Evolutionary conservation across 1,140 invertebrate species (phyloP).

Genomic region (Cherax quadricarinatus): DNA sequence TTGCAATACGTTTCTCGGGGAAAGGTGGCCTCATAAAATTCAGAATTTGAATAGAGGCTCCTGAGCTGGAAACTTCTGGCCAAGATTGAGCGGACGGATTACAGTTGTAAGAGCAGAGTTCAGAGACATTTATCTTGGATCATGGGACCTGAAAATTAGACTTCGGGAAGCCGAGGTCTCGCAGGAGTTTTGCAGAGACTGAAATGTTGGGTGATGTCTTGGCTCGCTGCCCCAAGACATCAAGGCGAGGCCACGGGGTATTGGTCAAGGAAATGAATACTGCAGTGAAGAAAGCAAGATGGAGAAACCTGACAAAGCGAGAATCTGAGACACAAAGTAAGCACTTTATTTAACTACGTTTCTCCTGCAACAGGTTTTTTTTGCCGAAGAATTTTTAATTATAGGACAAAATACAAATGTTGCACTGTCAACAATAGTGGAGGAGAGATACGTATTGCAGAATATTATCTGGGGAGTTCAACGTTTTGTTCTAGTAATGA

Average conservation of each 20-base stretch:
- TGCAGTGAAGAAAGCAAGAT: no score
- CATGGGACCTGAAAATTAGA: constrained; percentile 9
- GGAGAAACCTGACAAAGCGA: no score
- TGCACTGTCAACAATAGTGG: no score
- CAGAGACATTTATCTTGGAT: neutral
- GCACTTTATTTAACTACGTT: no score
- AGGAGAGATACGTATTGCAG: no score
- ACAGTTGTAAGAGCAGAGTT: neutral
- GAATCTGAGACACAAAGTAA: no score
- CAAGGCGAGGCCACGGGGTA: neutral
- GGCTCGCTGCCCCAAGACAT: neutral
- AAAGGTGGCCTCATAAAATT: neutral
- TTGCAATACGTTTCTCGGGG: neutral
- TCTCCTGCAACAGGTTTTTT: no score
- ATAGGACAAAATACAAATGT: no score
- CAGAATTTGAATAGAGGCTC: neutral
- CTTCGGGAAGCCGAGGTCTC: neutral
- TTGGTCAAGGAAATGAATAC: neutral
- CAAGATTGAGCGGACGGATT: neutral
- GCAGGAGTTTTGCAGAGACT: neutral
- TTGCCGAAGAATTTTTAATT: no score
- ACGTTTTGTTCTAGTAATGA: no score
- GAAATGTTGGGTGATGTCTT: neutral
- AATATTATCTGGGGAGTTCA: no score
- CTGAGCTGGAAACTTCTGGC: neutral